These are phyloP conservation scores for Salvelinus namaycush DNA, from an alignment of 2,113 vertebrate species.

Conservation along the genomic window DNA sequence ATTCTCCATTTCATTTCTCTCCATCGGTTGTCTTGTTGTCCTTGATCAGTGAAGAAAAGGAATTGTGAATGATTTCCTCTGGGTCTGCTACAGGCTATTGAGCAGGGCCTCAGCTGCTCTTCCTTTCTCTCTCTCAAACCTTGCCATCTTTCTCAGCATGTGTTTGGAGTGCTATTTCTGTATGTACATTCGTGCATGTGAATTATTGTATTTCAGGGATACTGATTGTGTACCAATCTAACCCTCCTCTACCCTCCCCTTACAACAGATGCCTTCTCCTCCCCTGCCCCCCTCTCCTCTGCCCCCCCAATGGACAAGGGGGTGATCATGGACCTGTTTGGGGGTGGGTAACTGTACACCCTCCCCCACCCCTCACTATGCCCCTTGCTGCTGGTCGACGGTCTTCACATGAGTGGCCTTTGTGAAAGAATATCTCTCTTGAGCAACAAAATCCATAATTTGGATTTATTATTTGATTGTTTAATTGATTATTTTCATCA, in stretches of 20 bases:
- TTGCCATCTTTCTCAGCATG: neutral
- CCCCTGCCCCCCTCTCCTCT: conserved; percentile 82
- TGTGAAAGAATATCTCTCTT: neutral
- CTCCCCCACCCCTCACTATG: conserved; percentile 3
- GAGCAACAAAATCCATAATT: neutral
- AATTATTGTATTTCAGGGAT: neutral
- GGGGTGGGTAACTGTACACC: conserved; percentile 86
- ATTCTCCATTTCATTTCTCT: neutral
- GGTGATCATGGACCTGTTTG: conserved; percentile 91
- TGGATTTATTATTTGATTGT: neutral
- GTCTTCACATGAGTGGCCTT: neutral
- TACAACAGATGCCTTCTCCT: conserved; percentile 85
- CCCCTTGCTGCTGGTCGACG: neutral
- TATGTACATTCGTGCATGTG: neutral
- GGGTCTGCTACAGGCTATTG: neutral
- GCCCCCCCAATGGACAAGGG: conserved; percentile 85
- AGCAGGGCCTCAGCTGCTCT: neutral
- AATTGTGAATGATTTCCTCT: neutral
- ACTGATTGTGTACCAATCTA: too few relatives aligned
- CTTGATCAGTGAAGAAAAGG: neutral
- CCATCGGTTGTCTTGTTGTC: neutral
- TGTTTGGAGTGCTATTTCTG: neutral
- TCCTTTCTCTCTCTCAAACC: neutral
- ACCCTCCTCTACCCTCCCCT: conserved; percentile 66
- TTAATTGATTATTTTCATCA: neutral